Conservation (phyloP, 2,888 invertebrate species). For the Polydesmus complanatus region DNA sequence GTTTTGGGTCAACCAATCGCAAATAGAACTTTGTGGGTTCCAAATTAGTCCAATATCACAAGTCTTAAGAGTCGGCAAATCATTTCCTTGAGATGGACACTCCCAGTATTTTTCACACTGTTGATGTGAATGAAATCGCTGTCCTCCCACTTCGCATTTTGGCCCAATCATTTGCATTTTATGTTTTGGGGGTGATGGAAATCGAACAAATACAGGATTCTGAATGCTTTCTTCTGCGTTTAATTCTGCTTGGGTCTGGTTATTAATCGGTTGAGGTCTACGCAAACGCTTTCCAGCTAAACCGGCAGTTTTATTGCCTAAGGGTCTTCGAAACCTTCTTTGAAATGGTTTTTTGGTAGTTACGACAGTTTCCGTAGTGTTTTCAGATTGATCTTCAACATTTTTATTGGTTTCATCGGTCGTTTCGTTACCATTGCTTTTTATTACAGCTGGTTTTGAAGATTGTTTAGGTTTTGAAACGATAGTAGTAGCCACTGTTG, state of each 20-base stretch:
- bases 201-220: background rate
- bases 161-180: background rate
- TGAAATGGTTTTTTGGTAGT: background rate
- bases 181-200: background rate
- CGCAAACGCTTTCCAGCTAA: background rate
- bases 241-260: background rate
- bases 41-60: slow-evolving; percentile 13
- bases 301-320: background rate
- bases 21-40: slow-evolving; percentile 9
- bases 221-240: background rate
- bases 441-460: background rate
- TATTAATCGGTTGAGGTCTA: background rate
- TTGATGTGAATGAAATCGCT: background rate
- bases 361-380: background rate
- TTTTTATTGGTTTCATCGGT: background rate
- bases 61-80: background rate
- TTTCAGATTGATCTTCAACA: background rate
- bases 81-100: slow-evolving; percentile 8
- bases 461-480: background rate
- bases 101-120: slow-evolving; percentile 12
- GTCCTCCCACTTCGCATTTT: background rate
- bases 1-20: slow-evolving; percentile 12
- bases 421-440: background rate
- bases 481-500: background rate
- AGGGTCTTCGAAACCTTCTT: background rate